These are phyloP conservation scores for Pristionchus japonicus DNA, from an alignment of 2,888 invertebrate species.

Conservation along the genomic window DNA sequence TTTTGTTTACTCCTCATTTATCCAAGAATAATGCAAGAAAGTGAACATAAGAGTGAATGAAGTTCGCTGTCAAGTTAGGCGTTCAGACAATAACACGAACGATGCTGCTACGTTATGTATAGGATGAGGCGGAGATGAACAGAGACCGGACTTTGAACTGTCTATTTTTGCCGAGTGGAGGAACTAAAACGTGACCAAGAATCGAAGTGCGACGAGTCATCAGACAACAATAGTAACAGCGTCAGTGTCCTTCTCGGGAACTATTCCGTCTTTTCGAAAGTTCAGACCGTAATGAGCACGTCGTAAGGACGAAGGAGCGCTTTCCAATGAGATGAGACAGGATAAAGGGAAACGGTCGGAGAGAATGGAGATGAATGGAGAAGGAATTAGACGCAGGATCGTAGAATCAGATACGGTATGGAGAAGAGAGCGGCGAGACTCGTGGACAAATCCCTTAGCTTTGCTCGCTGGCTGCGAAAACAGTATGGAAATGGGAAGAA, in stretches of 20 bases:
- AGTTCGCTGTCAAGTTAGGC: too few relatives aligned
- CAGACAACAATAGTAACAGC: not conserved
- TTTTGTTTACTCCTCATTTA: not conserved
- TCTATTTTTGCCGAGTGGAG: not conserved
- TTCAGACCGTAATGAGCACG: not conserved
- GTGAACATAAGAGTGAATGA: not conserved
- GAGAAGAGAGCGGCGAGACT: not conserved
- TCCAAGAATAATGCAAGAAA: not conserved
- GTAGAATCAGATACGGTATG: constrained; percentile 7
- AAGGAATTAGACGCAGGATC: not conserved
- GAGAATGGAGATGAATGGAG: not conserved
- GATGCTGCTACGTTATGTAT: not conserved
- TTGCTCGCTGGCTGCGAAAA: not conserved
- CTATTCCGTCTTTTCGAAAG: not conserved
- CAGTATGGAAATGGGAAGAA: not conserved
- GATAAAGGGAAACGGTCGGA: not conserved
- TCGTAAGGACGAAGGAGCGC: not conserved
- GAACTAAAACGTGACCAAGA: not conserved
- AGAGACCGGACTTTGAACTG: not conserved
- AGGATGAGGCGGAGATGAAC: not conserved
- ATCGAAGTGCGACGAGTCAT: not conserved
- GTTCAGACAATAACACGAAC: not conserved
- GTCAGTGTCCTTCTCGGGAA: not conserved
- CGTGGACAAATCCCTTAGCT: not conserved
- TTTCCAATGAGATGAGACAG: too few relatives aligned